These are phyloP conservation scores for Aurelia aurita complex sp. Pacific DNA, from an alignment of 30 jellyfish, hydroid and myxozoan genomes.

Conservation along the genomic window DNA sequence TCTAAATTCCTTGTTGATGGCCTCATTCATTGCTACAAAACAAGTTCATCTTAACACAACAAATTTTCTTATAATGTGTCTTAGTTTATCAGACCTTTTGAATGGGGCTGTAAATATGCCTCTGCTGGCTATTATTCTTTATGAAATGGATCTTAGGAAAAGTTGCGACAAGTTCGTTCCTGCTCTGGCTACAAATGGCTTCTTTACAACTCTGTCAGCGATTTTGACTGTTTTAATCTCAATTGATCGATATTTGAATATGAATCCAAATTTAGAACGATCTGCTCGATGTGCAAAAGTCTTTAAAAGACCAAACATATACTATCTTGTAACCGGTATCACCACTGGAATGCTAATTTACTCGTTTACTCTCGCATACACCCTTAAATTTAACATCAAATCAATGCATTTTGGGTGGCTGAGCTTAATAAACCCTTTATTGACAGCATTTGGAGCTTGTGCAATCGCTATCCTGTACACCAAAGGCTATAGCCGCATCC, in stretches of 20 bases:
- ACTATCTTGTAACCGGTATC: not conserved
- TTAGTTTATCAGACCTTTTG: not conserved
- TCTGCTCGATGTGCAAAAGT: not conserved
- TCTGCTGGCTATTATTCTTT: not conserved
- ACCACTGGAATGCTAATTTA: no score
- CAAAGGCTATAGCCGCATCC: not conserved
- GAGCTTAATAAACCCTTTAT: not conserved
- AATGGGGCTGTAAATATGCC: not conserved
- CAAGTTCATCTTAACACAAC: conserved; percentile 9
- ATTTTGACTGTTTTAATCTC: not conserved
- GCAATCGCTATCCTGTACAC: not conserved
- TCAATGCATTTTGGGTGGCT: no score
- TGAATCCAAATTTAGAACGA: no score
- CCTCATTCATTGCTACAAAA: conserved; percentile 19
- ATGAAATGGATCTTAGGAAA: no score
- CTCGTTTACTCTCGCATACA: no score
- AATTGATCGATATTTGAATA: conserved; percentile 2
- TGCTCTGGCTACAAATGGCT: no score
- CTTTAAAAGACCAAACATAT: not conserved
- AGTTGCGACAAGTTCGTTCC: no score
- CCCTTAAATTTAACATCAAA: no score
- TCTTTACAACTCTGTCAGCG: no score
- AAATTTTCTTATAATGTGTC: not conserved
- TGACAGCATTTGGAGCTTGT: not conserved
- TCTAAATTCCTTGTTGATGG: not conserved